Percentiles rank a stretch among this genome's conserved stretches.
Evolutionary conservation across 1,140 invertebrate species (phyloP).

Genomic region (Drosophila tsacasi): DNA sequence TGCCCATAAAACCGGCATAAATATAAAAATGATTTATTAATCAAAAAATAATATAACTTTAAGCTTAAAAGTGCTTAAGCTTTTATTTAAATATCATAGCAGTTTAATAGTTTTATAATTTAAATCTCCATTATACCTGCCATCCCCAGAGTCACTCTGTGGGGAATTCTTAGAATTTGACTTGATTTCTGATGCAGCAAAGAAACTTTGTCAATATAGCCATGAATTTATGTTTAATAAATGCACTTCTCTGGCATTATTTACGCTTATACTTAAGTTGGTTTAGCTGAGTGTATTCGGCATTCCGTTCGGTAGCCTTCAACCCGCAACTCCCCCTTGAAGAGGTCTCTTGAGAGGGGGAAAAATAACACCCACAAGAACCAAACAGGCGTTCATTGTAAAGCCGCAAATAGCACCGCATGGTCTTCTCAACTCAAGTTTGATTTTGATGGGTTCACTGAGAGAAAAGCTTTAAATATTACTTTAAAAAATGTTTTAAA

Average conservation of each 20-base stretch:
- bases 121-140: background rate
- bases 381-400: conserved; percentile 39
- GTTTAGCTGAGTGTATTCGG: conserved; percentile 53
- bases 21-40: background rate
- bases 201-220: conserved; percentile 42
- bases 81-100: background rate
- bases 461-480: background rate
- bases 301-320: conserved; percentile 64
- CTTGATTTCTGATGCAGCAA: conserved; percentile 52
- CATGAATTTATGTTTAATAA: conserved; percentile 79
- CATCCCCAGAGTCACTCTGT: background rate
- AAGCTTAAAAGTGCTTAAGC: background rate
- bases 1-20: too few species aligned
- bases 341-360: background rate
- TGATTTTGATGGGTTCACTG: conserved; percentile 40
- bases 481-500: background rate
- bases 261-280: background rate
- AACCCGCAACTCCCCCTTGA: conserved; percentile 1
- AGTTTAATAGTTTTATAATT: background rate
- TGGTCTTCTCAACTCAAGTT: conserved; percentile 36
- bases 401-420: conserved; percentile 30
- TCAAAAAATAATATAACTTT: background rate
- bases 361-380: conserved; percentile 42
- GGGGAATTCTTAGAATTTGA: conserved; percentile 43
- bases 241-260: conserved; percentile 22